phyloP scores from a whole-genome alignment of 2,797 vertebrate species.

The Spheniscus humboldti region DNA sequence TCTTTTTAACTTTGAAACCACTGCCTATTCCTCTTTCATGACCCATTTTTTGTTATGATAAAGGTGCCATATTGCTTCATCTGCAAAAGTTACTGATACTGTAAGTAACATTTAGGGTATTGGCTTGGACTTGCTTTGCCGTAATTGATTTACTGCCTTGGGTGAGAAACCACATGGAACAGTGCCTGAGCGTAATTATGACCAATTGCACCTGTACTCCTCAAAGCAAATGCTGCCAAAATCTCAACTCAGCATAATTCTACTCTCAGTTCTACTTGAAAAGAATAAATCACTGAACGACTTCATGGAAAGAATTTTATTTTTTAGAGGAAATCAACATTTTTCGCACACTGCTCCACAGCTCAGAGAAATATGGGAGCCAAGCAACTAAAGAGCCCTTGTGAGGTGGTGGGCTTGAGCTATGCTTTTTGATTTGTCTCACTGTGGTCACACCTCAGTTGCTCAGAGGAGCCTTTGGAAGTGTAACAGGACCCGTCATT shows the following conservation, averaged over 20 bases:
- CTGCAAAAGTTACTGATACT: constrained; percentile 13
- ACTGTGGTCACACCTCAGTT: not conserved
- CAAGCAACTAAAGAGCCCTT: constrained; percentile 11
- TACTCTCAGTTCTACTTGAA: constrained; percentile 55
- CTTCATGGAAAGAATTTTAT: constrained; percentile 55
- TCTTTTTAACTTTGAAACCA: constrained; percentile 22
- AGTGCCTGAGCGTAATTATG: constrained; percentile 56
- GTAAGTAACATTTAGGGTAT: constrained; percentile 42
- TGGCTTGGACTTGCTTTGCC: constrained; percentile 39
- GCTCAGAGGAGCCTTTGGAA: not conserved
- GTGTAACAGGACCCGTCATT: not conserved
- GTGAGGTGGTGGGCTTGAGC: not conserved
- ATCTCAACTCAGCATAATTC: constrained; percentile 68
- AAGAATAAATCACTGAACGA: constrained; percentile 65
- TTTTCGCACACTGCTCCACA: constrained; percentile 32
- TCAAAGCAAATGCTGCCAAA: constrained; percentile 65
- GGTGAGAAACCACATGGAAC: constrained; percentile 63
- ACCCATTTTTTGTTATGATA: not conserved
- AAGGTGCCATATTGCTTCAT: not conserved
- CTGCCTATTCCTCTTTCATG: constrained; percentile 2
- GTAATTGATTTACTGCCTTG: constrained; percentile 70
- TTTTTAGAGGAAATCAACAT: constrained; percentile 50
- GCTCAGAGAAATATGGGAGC: not conserved
- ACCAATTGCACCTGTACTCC: constrained; percentile 65
- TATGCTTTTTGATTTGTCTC: not conserved